Conservation (phyloP, 1,140 invertebrate genomes). For the Andricus grossulariae region DNA sequence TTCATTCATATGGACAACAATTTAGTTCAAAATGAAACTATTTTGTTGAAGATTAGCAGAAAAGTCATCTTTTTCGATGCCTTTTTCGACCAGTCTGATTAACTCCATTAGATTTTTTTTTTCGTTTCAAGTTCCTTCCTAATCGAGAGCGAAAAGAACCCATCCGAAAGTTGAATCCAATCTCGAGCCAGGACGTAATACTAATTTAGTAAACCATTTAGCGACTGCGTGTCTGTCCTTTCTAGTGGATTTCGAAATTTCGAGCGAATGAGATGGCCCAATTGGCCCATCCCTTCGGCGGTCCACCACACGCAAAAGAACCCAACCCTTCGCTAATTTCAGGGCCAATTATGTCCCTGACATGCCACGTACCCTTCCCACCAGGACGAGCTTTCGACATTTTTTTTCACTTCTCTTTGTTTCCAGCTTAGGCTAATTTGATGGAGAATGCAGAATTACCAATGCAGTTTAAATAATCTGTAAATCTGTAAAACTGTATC, state of each 20-base stretch:
- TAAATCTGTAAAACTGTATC: too few species aligned
- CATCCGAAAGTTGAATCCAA: slow-evolving; percentile 62
- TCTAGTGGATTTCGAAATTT: slow-evolving; percentile 64
- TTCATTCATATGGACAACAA: too few species aligned
- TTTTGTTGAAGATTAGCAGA: too few species aligned
- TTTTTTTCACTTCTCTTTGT: slow-evolving; percentile 36
- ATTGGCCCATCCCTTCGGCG: slow-evolving; percentile 34
- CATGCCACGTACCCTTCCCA: slow-evolving; percentile 51
- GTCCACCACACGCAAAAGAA: slow-evolving; percentile 59
- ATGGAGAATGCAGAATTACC: too few species aligned
- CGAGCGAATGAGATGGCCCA: slow-evolving; percentile 31
- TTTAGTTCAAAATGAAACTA: too few species aligned
- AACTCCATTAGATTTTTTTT: slow-evolving; percentile 37
- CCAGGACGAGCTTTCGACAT: slow-evolving; percentile 37
- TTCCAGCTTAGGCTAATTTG: background rate
- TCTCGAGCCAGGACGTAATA: slow-evolving; percentile 53
- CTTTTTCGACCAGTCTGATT: slow-evolving; percentile 35
- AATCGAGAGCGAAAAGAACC: background rate
- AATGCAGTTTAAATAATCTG: too few species aligned
- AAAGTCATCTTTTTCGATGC: too few species aligned
- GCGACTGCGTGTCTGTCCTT: slow-evolving; percentile 59
- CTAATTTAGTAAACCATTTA: slow-evolving; percentile 66
- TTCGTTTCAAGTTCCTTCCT: background rate
- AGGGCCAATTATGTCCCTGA: slow-evolving; percentile 64
- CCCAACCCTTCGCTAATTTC: slow-evolving; percentile 63